Percentiles rank a stretch among this genome's conserved stretches.
Conservation (phyloP, 2,888 invertebrate genomes). For the Diplolepis rosae region DNA sequence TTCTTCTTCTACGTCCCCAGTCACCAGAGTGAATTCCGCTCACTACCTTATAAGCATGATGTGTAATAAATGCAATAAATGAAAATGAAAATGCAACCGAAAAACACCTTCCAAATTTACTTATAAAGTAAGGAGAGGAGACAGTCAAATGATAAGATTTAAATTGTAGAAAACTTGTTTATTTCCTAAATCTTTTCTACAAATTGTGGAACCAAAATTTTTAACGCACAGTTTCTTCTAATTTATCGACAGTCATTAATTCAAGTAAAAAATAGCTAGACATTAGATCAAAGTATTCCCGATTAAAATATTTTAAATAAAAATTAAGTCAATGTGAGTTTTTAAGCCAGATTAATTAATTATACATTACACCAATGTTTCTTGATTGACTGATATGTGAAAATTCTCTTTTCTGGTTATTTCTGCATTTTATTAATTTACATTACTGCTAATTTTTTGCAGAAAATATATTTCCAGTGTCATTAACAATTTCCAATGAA, state of each 20-base stretch:
- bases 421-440: background rate
- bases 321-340: background rate
- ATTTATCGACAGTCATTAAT: background rate
- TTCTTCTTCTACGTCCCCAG: constrained; percentile 6
- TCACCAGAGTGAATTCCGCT: background rate
- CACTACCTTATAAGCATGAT: constrained; percentile 13
- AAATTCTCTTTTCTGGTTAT: too few species aligned
- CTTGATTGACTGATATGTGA: too few species aligned
- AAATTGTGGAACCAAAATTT: constrained; percentile 27
- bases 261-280: too few species aligned
- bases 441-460: background rate
- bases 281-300: background rate
- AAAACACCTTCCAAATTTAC: background rate
- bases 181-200: constrained; percentile 27
- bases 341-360: background rate
- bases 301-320: background rate
- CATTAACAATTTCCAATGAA: background rate
- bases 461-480: background rate
- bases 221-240: constrained; percentile 9
- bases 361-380: too few species aligned
- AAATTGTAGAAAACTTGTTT: constrained; percentile 19
- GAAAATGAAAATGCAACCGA: background rate
- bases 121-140: background rate
- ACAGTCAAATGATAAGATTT: constrained; percentile 2
- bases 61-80: constrained; percentile 13